phyloP scores from a whole-genome alignment of 2,113 vertebrate genomes.

The Trichechus manatus region DNA sequence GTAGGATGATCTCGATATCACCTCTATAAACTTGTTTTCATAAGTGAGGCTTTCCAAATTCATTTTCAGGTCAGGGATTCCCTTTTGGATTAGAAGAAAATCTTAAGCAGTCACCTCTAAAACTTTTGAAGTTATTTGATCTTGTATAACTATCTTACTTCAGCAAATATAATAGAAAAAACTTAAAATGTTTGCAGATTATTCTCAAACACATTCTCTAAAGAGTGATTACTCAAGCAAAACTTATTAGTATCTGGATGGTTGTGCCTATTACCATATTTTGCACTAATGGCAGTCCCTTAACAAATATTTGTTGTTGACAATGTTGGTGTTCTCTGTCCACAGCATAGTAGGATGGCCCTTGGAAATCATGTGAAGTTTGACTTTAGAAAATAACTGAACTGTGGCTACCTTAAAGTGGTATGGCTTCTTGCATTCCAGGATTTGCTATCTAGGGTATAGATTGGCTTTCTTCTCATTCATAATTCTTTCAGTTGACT shows the following conservation, averaged over 20 bases:
- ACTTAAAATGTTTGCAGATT: background rate
- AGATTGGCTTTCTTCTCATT: background rate
- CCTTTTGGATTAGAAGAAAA: slow-evolving; percentile 6
- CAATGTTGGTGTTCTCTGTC: background rate
- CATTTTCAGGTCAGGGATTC: background rate
- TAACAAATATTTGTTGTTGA: background rate
- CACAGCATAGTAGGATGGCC: background rate
- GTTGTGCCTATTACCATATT: background rate
- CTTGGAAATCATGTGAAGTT: background rate
- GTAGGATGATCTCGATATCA: slow-evolving; percentile 34
- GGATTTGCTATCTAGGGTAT: background rate
- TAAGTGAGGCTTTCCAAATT: slow-evolving; percentile 42
- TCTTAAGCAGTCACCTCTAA: slow-evolving; percentile 23
- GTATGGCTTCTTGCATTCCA: background rate
- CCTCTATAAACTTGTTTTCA: slow-evolving; percentile 35
- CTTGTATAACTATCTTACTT: background rate
- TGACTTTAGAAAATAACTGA: background rate
- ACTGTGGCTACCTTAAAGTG: background rate
- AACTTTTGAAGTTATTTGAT: slow-evolving; percentile 6
- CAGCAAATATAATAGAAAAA: background rate
- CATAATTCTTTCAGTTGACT: background rate
- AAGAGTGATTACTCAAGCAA: background rate
- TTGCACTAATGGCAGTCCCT: background rate
- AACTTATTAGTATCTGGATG: background rate
- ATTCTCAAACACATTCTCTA: background rate